Evolutionary conservation across 2,888 invertebrate genomes (phyloP).

Genomic region (Scaptomyza flava): DNA sequence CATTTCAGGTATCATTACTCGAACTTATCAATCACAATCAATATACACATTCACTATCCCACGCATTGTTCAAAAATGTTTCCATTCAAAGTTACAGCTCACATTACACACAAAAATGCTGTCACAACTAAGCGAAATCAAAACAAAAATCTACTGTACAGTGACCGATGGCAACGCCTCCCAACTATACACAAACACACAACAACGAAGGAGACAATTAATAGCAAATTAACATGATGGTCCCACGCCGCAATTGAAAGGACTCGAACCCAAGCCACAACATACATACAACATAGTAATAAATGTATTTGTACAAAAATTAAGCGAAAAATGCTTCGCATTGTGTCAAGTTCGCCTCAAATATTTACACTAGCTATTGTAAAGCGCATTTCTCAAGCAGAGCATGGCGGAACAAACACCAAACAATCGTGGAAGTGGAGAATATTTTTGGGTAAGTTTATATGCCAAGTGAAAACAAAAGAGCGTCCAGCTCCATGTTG

Average conservation of each 20-base stretch:
- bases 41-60: conserved; percentile 41
- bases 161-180: conserved; percentile 40
- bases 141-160: conserved; percentile 70
- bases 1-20: conserved; percentile 22
- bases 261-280: conserved; percentile 45
- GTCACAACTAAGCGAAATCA: conserved; percentile 52
- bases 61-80: conserved; percentile 26
- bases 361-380: conserved; percentile 69
- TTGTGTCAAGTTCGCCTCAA: conserved; percentile 72
- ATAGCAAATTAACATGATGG: conserved; percentile 83
- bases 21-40: conserved; percentile 29
- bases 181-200: conserved; percentile 27
- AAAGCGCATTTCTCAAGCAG: conserved; percentile 55
- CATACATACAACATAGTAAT: conserved; percentile 35
- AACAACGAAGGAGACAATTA: conserved; percentile 69
- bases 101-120: conserved; percentile 37
- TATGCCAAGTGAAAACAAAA: conserved; percentile 69
- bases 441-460: conserved; percentile 59
- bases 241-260: conserved; percentile 66
- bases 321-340: conserved; percentile 74
- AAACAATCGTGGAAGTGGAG: conserved; percentile 41
- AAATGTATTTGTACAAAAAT: conserved; percentile 79
- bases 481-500: conserved; percentile 53
- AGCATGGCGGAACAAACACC: conserved; percentile 28
- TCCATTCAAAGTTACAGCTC: conserved; percentile 17